These are phyloP conservation scores for Dendroctonus valens DNA, from an alignment of 1,140 invertebrate genomes.

Conservation along the genomic window DNA sequence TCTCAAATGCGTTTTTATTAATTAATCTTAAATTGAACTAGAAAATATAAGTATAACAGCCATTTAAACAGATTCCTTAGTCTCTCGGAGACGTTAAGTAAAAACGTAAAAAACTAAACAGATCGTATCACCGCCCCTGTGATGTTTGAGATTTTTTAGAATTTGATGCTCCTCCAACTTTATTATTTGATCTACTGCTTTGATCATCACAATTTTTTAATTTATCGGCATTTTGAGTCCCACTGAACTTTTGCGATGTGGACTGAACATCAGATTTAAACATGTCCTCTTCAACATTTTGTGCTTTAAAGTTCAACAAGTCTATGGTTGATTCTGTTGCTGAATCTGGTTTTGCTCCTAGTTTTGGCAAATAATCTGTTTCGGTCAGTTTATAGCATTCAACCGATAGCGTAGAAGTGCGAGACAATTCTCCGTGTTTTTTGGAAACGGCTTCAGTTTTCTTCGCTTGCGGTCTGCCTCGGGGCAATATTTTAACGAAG, in stretches of 20 bases:
- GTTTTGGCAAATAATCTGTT: too few species aligned
- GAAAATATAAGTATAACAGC: constrained; percentile 5
- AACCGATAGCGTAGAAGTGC: neutral
- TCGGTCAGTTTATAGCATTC: neutral
- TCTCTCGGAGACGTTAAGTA: neutral
- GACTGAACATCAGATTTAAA: neutral
- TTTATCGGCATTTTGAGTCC: neutral
- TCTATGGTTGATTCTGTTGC: neutral
- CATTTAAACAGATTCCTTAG: neutral
- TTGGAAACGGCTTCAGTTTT: neutral
- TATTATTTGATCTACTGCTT: constrained; percentile 3
- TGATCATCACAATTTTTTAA: constrained; percentile 1
- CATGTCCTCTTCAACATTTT: neutral
- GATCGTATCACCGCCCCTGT: constrained; percentile 6
- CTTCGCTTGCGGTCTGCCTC: constrained; percentile 9
- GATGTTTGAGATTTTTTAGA: neutral
- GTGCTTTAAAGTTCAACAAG: neutral
- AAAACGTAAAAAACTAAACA: constrained; percentile 2
- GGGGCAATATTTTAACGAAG: neutral
- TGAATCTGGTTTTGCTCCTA: too few species aligned
- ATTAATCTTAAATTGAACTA: neutral
- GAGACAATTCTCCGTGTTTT: constrained; percentile 11
- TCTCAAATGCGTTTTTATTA: neutral
- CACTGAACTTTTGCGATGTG: neutral
- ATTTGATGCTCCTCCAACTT: neutral